Conservation (phyloP, 1,140 invertebrate species). For the Drosophila cardini region DNA sequence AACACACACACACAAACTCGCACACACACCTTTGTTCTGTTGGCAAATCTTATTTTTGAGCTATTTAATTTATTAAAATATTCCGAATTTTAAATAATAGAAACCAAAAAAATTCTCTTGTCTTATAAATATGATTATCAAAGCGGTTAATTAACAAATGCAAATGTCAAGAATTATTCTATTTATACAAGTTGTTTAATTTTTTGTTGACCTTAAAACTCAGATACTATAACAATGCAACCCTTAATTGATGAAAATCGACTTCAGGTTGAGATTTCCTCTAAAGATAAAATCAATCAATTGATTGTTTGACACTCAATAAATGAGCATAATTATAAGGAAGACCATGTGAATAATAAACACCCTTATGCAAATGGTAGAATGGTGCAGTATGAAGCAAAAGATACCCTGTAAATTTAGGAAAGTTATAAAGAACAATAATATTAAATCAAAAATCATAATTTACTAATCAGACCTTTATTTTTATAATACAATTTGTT, state of each 20-base stretch:
- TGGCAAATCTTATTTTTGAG: background rate
- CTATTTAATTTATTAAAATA: constrained; percentile 19
- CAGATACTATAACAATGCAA: constrained; percentile 7
- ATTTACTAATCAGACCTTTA: too few relatives aligned
- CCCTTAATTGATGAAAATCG: constrained; percentile 18
- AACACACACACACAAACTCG: too few relatives aligned
- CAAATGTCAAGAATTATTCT: constrained; percentile 28
- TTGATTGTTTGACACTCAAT: constrained; percentile 2
- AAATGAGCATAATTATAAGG: constrained; percentile 7
- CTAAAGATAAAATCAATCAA: constrained; percentile 14
- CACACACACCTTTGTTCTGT: background rate
- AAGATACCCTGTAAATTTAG: background rate
- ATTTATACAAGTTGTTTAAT: background rate
- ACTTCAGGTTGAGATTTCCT: constrained; percentile 18
- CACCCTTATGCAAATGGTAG: background rate
- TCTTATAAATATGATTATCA: background rate
- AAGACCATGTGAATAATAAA: constrained; percentile 2
- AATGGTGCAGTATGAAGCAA: too few relatives aligned
- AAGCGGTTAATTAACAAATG: constrained; percentile 1
- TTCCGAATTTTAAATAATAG: background rate
- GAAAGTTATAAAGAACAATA: too few relatives aligned
- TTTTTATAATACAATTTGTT: too few relatives aligned
- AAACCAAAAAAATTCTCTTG: constrained; percentile 6
- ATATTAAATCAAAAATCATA: too few relatives aligned
- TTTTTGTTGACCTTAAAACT: constrained; percentile 16